Base-by-base conservation (phyloP, 2,888 invertebrate species). In the Hypselothyrea guttata region DNA sequence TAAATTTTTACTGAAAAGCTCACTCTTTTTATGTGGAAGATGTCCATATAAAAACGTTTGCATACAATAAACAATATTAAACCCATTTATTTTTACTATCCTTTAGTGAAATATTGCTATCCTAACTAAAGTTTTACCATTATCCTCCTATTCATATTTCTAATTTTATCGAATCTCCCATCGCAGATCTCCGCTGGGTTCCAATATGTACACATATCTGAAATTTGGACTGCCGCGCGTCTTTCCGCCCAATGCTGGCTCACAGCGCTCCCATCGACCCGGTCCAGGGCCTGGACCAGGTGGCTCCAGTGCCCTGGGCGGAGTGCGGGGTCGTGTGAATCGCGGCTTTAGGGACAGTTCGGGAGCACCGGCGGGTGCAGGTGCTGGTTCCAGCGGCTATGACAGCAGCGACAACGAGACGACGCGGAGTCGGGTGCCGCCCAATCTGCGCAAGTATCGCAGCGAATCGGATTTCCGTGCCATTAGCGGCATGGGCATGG, bases 201-300 rank as follows among this genome's bases (percentile, higher is more conserved):
- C 95, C 37, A 97, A 97, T 88, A 97, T 97, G 93, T 97, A 97
- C 90, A 96, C 97, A 15, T 98, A 98, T 90, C 92, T 98, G 68
- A 97, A 97, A 90, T 98, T 97, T 86, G 98, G 98, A 0, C 91
- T 98, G 52, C 98, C 98, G 0, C 92, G 98, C 49, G 97, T 97
- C 1, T 94, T 97, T 87, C 97, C 97, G 27, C 97, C 97, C 7
- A 94, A 94, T 84, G 94, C 94, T 74, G 94, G 94, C 79, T 94
- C 94, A 1, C 93, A 94, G 84, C 91, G 94, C 31, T 94, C 94
- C 7, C 94, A 93, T 60, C 87, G 89, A 2, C 86, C 88, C 0
- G 90, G 89, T 0, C 89, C 89, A 0, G 83, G 75, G 0, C 65
- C 75, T 0, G 74, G 74, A 0, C 52, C 55, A 0, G 72, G 71